Evolutionary conservation across 2,113 vertebrate genomes (phyloP), one percentile per base, ranked within the genome.

Genomic region (Ivindomyrus marchei): DNA sequence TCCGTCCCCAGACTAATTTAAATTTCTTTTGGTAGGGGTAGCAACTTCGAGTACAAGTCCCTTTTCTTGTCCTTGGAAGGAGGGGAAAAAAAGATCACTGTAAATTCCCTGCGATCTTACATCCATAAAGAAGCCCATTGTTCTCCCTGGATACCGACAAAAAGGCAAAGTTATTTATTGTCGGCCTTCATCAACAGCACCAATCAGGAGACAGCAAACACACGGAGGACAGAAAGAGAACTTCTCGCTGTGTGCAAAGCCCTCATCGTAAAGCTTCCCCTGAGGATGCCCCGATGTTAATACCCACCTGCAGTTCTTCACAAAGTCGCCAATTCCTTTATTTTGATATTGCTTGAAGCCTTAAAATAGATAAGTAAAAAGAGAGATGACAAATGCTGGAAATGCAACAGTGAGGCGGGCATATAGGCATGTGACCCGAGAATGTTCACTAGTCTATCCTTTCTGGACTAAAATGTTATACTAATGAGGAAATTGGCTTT

Each of bases 161-260:
- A 80, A 80, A 80, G 31, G 74, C 74, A 17, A 62, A 88, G 88
- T 50, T 45, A 88, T 88, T 88, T 88, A 88, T 88, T 49, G 45
- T 46, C 46, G 5, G n/a, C 15, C 24, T 49, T 77, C 42, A 77
- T 47, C 88, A 36, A 50, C 45, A 46, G 58, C 42, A 77, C 27
- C 46, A 88, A 88, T 88, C 42, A 77, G 62, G 42, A 27, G 45
- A 49, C 15, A 10, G 45, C 62, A 49, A 88, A 74, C 56, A 46
- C 53, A 7, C n/a, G 27, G 85, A 56, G 36, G 17, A 45, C 15
- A n/a, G 47, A 19, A n/a, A 53, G 46, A n/a, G 46, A 19, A 46
- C 47, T 87, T 52, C n/a, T 49, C 27, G 1, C n/a, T 49, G 49
- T 8, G 88, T 49, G 88, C 46, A 24, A 27, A 49, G 62, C 47